Percentiles rank a stretch among this genome's conserved stretches.
These are phyloP conservation scores for Xiphorhynchus elegans DNA, from an alignment of 2,113 vertebrate species.

Conservation along the genomic window DNA sequence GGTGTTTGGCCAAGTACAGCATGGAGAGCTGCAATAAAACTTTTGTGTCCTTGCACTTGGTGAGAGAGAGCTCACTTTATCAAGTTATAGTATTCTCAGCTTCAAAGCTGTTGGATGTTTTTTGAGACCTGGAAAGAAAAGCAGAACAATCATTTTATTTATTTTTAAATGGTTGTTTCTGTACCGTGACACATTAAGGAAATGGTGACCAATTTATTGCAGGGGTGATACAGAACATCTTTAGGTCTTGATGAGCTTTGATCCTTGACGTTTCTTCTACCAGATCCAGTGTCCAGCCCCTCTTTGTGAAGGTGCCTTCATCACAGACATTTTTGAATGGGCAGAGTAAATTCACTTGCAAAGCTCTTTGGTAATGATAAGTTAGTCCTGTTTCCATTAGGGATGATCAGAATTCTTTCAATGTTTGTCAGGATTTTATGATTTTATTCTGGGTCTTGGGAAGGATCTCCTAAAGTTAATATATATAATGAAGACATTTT, in stretches of 20 bases:
- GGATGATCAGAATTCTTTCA: not conserved
- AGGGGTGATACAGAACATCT: not conserved
- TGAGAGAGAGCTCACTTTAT: not conserved
- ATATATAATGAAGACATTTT: not conserved
- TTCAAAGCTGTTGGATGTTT: not conserved
- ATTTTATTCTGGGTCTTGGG: not conserved
- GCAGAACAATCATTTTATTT: not conserved
- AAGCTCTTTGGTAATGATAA: not conserved
- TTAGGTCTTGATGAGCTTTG: not conserved
- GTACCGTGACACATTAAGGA: rapidly evolving
- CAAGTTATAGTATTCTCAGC: not conserved
- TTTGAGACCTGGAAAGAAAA: not conserved
- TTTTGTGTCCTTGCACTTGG: not conserved
- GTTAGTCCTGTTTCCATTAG: not conserved
- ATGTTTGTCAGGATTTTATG: rapidly evolving
- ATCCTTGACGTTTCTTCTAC: not conserved
- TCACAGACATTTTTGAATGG: not conserved
- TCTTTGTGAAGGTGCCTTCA: not conserved
- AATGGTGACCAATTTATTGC: not conserved
- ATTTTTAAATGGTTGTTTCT: not conserved
- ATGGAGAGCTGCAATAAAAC: not conserved
- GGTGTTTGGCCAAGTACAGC: not conserved
- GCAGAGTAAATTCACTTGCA: not conserved
- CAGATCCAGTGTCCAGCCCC: not conserved
- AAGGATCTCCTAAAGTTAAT: not conserved